phyloP scores from a whole-genome alignment of 2,888 invertebrate species.

The Andricus quercusramuli region DNA sequence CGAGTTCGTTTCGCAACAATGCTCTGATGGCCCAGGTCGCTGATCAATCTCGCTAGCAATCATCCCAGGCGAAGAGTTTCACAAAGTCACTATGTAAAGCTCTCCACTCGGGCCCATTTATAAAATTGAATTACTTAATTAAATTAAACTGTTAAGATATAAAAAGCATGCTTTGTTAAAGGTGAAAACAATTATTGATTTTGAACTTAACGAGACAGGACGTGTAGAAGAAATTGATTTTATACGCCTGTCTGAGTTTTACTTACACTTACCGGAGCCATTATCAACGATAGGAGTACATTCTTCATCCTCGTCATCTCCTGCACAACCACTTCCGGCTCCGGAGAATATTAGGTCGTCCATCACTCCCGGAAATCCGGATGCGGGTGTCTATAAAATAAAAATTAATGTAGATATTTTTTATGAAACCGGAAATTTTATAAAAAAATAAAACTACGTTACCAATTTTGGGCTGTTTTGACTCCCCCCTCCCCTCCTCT shows the following conservation, averaged over 20 bases:
- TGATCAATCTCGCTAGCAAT: too few species aligned
- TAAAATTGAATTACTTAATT: too few species aligned
- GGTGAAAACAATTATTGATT: background rate
- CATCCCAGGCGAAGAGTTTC: too few species aligned
- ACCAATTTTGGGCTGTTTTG: too few species aligned
- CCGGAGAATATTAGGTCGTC: slow-evolving; percentile 96
- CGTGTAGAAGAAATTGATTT: background rate
- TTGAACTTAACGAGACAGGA: background rate
- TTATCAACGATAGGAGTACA: slow-evolving; percentile 91
- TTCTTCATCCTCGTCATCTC: slow-evolving; percentile 94
- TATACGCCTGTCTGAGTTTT: slow-evolving; percentile 79
- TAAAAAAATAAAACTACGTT: background rate
- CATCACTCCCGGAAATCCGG: slow-evolving; percentile 87
- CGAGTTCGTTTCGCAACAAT: too few species aligned
- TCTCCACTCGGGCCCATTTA: too few species aligned
- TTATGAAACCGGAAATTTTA: background rate
- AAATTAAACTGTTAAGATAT: background rate
- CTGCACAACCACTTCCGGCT: slow-evolving; percentile 93
- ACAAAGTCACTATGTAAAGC: too few species aligned
- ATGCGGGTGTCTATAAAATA: slow-evolving; percentile 87
- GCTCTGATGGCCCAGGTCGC: too few species aligned
- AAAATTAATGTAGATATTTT: background rate
- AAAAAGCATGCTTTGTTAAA: background rate
- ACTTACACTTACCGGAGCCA: slow-evolving; percentile 83
- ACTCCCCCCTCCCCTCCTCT: too few species aligned